Evolutionary conservation across 1,140 invertebrate species (phyloP), one percentile per base, ranked within the genome.

Genomic region (Luehdorfia chinensis): DNA sequence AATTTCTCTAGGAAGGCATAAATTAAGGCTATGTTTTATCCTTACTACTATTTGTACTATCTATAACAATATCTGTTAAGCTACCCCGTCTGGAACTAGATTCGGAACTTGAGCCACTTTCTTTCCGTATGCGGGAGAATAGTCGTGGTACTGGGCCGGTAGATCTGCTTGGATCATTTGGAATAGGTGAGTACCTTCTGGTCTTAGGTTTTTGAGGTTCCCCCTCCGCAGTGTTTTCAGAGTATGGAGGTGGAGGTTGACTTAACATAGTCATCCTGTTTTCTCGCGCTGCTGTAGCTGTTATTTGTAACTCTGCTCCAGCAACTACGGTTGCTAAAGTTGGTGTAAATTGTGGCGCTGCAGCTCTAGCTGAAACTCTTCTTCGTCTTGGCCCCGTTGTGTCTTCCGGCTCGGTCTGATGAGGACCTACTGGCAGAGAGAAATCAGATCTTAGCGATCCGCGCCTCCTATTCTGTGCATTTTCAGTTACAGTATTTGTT

Each of bases 311-410:
- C 47, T 86, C 83, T 23, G 79, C 69, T 2, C 83, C 83, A 36
- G 83, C 79, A 5, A 83, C 75, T 0, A 86, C 83, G 18, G 83
- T 86, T 16, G 78, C 75, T 47, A 86, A 63, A 1, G 79, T 83
- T 13, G 83, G 83, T 16, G 83, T 84, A 45, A 86, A 86, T 43
- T 81, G 78, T 0, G 80, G 76, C n/a, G 70, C 76, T n/a, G 75
- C 66, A 7, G 70, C 59, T 47, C 80, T 62, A 9, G 63, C 80
- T 14, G 79, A 84, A 33, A 83, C 51, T 46, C 76, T 58, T 55
- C 83, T 71, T 37, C 83, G 61, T 53, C 83, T 65, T n/a, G 79
- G 70, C 1, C 77, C 76, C 28, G 60, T 30, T 3, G 52, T 36
- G 44, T 79, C 79, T 13, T 78, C 79, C 12, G 36, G 47, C 21